phyloP scores from a whole-genome alignment of 2,113 vertebrate genomes.

The Polyodon spathula region DNA sequence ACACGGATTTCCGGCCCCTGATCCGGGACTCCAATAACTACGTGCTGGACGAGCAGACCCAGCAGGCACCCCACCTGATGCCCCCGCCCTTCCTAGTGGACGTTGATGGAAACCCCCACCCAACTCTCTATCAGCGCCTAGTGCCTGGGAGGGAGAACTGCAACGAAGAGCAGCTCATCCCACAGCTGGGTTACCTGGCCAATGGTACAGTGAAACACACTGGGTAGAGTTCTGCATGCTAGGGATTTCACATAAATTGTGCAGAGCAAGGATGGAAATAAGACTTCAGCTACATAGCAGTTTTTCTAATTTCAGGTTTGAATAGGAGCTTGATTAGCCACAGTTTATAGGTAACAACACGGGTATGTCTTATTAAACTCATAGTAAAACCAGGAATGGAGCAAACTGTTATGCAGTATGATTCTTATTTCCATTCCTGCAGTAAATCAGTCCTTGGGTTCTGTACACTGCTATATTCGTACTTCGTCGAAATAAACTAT shows the following conservation, averaged over 20 bases:
- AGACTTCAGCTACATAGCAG: too few relatives aligned
- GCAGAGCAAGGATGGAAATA: too few relatives aligned
- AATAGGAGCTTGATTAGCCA: too few relatives aligned
- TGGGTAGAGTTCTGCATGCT: too few relatives aligned
- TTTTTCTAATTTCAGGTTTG: too few relatives aligned
- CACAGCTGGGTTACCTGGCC: slow-evolving; percentile 93
- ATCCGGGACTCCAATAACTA: slow-evolving; percentile 94
- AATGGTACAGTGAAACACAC: slow-evolving; percentile 87
- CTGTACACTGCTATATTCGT: background rate
- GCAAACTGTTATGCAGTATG: too few relatives aligned
- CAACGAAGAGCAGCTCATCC: slow-evolving; percentile 92
- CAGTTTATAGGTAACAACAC: too few relatives aligned
- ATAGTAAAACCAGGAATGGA: too few relatives aligned
- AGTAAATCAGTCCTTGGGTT: background rate
- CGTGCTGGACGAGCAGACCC: slow-evolving; percentile 95
- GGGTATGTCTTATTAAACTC: too few relatives aligned
- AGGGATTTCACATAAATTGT: too few relatives aligned
- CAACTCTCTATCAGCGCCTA: slow-evolving; percentile 77
- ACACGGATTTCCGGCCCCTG: slow-evolving; percentile 94
- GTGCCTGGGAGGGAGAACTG: slow-evolving; percentile 95
- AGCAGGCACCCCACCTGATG: slow-evolving; percentile 98
- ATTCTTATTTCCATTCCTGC: too few relatives aligned
- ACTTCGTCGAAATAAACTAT: too few relatives aligned
- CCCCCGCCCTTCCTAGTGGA: slow-evolving; percentile 94
- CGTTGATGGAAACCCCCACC: slow-evolving; percentile 93